Evolutionary conservation across 2,113 vertebrate genomes (phyloP), one percentile per base, ranked within the genome.

Genomic region (Nicator chloris): DNA sequence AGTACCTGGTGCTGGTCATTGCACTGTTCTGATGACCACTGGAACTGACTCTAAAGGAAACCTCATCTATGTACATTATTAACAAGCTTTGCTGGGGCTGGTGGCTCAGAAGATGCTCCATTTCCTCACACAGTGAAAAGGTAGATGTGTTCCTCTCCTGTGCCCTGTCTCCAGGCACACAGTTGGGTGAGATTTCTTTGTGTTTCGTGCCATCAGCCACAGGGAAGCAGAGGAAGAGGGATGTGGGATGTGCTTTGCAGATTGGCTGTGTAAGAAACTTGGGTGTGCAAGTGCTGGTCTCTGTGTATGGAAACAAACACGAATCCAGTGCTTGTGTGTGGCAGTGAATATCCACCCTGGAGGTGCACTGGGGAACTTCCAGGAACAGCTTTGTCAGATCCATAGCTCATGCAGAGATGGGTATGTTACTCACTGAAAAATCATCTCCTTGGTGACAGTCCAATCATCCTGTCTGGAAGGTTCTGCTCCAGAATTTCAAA

Each of bases 401-500:
- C 40, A 28, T 17, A 60, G 51, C 56, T 91, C 65, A 11, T 56
- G 81, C 30, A 75, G 72, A 21, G n/a, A 40, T 45, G 49, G 65
- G 17, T 28, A 61, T 33, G 69, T 57, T 84, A 44, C 56, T 56
- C 10, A 31, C 56, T 69, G 75, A 69, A 57, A 86, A 88, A 92
- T 56, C 68, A 50, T 81, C 86, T 88, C 77, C 65, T 87, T 82
- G 81, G 83, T 93, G 86, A 78, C 86, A 94, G 91, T 68, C 61
- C 69, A 92, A 5, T 92, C 77, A 68, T 78, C 60, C 56, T 56
- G n/a, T 78, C 86, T 88, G 77, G 73, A 53, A 3, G 2, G 76
- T 70, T 93, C 76, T 86, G 65, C 82, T 94, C 77, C 84, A 89
- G 89, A 93, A 91, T 63, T 65, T 85, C 91, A 76, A 88, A 61